phyloP scores from a whole-genome alignment of 1,140 invertebrate genomes.

The Caenorhabditis inopinata region DNA sequence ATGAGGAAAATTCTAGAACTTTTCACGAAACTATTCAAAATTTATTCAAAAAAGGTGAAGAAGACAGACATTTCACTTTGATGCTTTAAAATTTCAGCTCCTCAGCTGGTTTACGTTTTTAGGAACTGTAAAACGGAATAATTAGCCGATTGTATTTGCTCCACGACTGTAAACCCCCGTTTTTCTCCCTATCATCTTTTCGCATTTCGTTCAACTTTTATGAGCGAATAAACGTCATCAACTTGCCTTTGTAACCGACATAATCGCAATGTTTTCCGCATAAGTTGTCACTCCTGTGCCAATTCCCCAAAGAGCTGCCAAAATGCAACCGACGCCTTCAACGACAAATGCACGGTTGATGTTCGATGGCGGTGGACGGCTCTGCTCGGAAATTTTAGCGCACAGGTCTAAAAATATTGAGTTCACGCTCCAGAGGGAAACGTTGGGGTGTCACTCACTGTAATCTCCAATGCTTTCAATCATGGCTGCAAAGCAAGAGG shows the following conservation, averaged over 20 bases:
- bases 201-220: not conserved
- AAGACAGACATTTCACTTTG: no score
- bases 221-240: not conserved
- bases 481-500: conserved; percentile 64
- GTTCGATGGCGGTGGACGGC: conserved; percentile 30
- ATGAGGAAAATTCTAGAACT: no score
- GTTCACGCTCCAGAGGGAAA: no score
- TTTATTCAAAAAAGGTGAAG: no score
- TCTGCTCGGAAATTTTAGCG: conserved; percentile 34
- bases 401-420: not conserved
- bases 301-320: conserved; percentile 45
- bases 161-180: no score
- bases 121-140: no score
- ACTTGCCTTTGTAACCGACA: conserved; percentile 38
- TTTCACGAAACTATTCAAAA: no score
- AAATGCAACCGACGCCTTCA: conserved; percentile 40
- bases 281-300: conserved; percentile 48
- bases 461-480: conserved; percentile 42
- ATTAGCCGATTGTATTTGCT: no score
- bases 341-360: conserved; percentile 46
- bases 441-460: no score
- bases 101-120: no score
- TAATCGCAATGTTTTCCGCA: conserved; percentile 43
- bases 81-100: no score
- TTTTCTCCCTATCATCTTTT: not conserved